Percentiles rank a stretch among this genome's conserved stretches.
Conservation (phyloP, 2,113 vertebrate genomes). For the Nestor notabilis region DNA sequence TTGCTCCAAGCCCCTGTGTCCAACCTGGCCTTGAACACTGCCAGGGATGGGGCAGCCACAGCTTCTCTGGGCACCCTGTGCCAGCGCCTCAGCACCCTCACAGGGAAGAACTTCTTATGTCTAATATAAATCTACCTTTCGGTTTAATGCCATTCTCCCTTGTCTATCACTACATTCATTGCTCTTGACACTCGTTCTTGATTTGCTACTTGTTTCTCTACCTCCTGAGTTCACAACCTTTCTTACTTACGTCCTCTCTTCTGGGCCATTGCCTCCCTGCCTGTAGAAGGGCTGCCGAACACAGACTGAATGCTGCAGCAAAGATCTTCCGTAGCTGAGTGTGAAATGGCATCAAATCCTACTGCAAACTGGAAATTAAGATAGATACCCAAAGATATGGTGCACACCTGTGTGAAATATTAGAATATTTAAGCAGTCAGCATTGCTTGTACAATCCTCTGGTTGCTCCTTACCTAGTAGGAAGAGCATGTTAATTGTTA, state of each 20-base stretch:
- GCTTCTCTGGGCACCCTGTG: background rate
- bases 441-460: background rate
- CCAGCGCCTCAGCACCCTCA: background rate
- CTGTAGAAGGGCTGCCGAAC: background rate
- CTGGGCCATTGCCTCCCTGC: background rate
- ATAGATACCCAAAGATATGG: background rate
- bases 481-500: background rate
- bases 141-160: background rate
- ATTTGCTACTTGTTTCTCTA: background rate
- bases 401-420: background rate
- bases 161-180: background rate
- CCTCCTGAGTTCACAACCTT: background rate
- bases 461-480: background rate
- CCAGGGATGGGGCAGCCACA: background rate
- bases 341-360: background rate
- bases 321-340: background rate
- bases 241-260: background rate
- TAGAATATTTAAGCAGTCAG: background rate
- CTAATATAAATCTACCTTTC: background rate
- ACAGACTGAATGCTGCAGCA: background rate
- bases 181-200: background rate
- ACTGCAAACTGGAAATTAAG: background rate
- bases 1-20: background rate
- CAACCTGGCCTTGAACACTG: background rate
- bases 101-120: background rate